phyloP scores from a whole-genome alignment of 2,113 vertebrate genomes.

The Psephotus haematonotus region DNA sequence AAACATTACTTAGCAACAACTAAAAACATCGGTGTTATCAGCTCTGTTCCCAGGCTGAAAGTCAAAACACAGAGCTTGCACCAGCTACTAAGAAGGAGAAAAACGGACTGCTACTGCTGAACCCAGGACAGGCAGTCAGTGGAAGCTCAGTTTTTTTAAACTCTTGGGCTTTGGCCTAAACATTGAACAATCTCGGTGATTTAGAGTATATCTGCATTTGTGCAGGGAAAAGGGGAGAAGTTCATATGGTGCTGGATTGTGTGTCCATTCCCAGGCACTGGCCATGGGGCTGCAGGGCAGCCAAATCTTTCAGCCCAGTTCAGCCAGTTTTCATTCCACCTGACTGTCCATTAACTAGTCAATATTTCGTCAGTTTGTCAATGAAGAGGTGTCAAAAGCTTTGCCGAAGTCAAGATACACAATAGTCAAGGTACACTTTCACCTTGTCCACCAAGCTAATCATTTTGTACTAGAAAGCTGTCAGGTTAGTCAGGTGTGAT shows the following conservation, averaged over 20 bases:
- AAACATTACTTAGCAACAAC: too few species aligned
- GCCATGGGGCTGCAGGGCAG: accelerated
- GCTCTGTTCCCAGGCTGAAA: too few species aligned
- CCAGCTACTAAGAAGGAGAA: too few species aligned
- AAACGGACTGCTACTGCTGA: too few species aligned
- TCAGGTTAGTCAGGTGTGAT: neutral
- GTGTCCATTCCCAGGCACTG: accelerated
- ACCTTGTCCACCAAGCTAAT: neutral
- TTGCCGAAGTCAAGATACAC: neutral
- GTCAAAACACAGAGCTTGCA: too few species aligned
- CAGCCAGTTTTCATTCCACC: neutral
- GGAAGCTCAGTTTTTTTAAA: neutral
- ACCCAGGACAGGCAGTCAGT: neutral
- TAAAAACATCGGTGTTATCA: too few species aligned
- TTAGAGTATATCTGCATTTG: neutral
- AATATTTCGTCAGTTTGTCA: neutral
- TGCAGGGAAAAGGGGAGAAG: neutral
- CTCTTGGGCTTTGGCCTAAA: neutral
- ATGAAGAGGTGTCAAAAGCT: neutral
- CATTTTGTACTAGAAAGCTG: neutral
- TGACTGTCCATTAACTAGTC: neutral
- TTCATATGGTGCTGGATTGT: neutral
- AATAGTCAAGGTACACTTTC: neutral
- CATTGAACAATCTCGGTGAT: neutral
- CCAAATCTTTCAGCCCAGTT: neutral